Percentiles rank a stretch among this genome's conserved stretches.
These are phyloP conservation scores for Chymomyza fuscimana DNA, from an alignment of 2,888 invertebrate species.

Conservation along the genomic window DNA sequence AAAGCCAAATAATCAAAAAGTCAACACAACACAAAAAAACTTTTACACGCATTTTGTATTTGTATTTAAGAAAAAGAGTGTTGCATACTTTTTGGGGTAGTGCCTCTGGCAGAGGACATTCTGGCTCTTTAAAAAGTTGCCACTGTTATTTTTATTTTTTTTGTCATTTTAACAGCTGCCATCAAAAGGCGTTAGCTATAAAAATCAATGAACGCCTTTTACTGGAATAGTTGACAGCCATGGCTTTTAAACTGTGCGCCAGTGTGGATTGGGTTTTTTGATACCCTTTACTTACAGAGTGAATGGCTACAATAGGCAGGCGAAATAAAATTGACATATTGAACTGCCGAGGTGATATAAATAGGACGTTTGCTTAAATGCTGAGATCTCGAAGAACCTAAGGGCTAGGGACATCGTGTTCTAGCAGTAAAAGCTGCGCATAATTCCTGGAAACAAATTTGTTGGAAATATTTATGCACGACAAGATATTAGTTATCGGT, in stretches of 20 bases:
- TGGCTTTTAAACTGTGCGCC: neutral
- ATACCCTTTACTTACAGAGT: no score
- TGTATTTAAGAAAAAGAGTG: neutral
- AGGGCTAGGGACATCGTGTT: no score
- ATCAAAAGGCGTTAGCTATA: constrained; percentile 52
- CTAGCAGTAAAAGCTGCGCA: no score
- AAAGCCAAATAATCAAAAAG: constrained; percentile 69
- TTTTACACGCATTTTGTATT: constrained; percentile 13
- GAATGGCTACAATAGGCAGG: no score
- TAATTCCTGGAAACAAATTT: no score
- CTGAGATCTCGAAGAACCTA: no score
- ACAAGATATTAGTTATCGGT: no score
- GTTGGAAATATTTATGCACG: no score
- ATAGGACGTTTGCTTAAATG: no score
- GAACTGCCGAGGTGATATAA: no score
- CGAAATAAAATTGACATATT: no score
- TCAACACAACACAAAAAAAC: constrained; percentile 51
- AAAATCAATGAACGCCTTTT: constrained; percentile 63
- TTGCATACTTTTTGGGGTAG: constrained; percentile 11
- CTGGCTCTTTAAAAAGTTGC: neutral
- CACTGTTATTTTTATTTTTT: constrained; percentile 5
- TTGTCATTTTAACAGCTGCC: constrained; percentile 27
- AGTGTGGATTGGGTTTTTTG: neutral
- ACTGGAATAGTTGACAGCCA: constrained; percentile 48
- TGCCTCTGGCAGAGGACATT: neutral